Conservation (phyloP, 1,140 invertebrate genomes). For the Cotesia chilonis region DNA sequence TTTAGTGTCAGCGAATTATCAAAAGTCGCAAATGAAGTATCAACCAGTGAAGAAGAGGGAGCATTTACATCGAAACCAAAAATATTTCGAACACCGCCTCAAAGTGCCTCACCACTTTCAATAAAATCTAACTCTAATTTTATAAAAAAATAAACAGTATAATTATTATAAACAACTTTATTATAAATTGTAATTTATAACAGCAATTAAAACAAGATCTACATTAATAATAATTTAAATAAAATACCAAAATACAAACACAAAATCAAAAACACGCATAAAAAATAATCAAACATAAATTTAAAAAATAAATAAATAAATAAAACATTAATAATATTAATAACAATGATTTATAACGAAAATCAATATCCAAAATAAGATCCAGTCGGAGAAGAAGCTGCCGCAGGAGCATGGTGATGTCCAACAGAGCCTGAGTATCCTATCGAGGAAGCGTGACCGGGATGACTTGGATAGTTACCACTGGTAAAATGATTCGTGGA, state of each 20-base stretch:
- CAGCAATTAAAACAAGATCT: conserved; percentile 13
- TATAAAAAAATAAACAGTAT: conserved; percentile 1
- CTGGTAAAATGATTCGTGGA: conserved; percentile 13
- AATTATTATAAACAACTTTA: not conserved
- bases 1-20: not conserved
- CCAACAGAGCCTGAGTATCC: conserved; percentile 31
- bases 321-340: conserved; percentile 27
- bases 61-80: conserved; percentile 54
- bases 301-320: conserved; percentile 36
- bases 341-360: not conserved
- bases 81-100: conserved; percentile 51
- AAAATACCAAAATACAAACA: conserved; percentile 1
- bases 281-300: not conserved
- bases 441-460: not conserved
- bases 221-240: conserved; percentile 9
- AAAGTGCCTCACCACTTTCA: conserved; percentile 3
- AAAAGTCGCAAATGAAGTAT: not conserved
- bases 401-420: not conserved
- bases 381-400: not conserved
- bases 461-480: conserved; percentile 6
- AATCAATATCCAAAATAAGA: conserved; percentile 13
- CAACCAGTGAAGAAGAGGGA: conserved; percentile 40
- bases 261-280: not conserved
- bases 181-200: too few species aligned
- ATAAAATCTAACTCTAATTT: not conserved